Base-by-base conservation (phyloP, 2,113 vertebrate species). In the Himantopus leucocephalus region DNA sequence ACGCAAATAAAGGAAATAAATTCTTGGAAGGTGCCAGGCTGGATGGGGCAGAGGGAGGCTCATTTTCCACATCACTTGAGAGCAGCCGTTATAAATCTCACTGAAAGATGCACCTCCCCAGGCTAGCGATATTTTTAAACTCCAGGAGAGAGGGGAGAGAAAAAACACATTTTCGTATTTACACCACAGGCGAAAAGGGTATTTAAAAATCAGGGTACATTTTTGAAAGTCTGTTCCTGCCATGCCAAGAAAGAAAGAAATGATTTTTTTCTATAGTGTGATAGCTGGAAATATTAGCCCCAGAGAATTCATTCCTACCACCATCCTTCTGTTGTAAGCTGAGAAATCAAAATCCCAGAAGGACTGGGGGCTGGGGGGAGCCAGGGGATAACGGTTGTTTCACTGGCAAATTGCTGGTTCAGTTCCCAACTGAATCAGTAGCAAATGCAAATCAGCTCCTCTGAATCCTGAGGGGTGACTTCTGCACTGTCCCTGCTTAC, bases 41-140 rank as follows among this genome's bases (percentile, higher is more conserved):
- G 96, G 95, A 97, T 79, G 88, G 97, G 80, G 87, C 89, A 93
- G 94, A 60, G 17, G 94, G 73, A 97, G 85, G 95, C 96, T 96
- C 92, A 94, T 96, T 96, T 96, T 97, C 96, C 92, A 97, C 95
- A 97, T 97, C 97, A 96, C 96, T 97, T 94, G 95, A 94, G 88
- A 93, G 89, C 89, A 81, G 85, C 92, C 88, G 21, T 93, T 96
- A 96, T 98, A 97, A 97, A 98, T 98, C 97, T 97, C 90, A 47
- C 85, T 96, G 98, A 96, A 97, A 96, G 97, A 97, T 91, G 97
- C 73, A 95, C 96, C 97, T 95, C 97, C 97, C 95, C 91, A 92
- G 97, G 97, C 97, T 96, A 97, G 94, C 21, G 94, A 97, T 98
- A 98, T 96, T 97, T 96, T 97, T 96, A 96, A 96, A 93, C 92